A percentile compares a stretch with the other conserved stretches of the same genome.
Evolutionary conservation across 2,888 invertebrate genomes (phyloP).

Genomic region (Leuctra nigra): DNA sequence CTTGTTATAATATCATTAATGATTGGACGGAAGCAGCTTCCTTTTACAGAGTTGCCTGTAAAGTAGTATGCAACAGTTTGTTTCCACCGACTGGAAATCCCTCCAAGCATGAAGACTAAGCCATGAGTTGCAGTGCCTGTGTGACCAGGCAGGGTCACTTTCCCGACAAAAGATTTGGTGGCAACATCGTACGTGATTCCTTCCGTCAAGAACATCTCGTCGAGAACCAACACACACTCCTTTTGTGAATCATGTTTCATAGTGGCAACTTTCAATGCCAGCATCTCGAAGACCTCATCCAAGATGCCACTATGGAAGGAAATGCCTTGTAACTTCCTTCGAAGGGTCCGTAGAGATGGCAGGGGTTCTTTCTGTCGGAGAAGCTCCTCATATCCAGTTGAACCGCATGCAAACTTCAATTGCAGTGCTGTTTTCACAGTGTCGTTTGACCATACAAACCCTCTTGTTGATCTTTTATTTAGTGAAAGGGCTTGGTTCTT

Average conservation of each 20-base stretch:
- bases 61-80: conserved; percentile 33
- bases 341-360: conserved; percentile 15
- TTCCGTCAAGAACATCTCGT: conserved; percentile 28
- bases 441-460: background rate
- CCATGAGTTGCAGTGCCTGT: conserved; percentile 30
- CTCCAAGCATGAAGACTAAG: conserved; percentile 33
- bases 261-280: conserved; percentile 21
- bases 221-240: conserved; percentile 26
- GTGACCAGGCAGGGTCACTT: conserved; percentile 21
- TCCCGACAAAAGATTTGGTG: conserved; percentile 18
- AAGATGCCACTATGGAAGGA: conserved; percentile 25
- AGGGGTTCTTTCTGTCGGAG: conserved; percentile 15
- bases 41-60: conserved; percentile 31
- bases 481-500: background rate
- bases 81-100: conserved; percentile 32
- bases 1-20: conserved; percentile 28
- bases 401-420: conserved; percentile 13
- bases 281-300: conserved; percentile 24
- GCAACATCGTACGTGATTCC: conserved; percentile 22
- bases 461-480: background rate
- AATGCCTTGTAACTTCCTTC: conserved; percentile 17
- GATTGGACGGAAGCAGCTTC: conserved; percentile 28
- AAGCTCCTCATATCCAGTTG: conserved; percentile 12
- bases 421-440: conserved; percentile 8
- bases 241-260: conserved; percentile 20